Evolutionary conservation across 1,140 invertebrate genomes (phyloP), one percentile per base, ranked within the genome.

Genomic region (Zaprionus vittiger): DNA sequence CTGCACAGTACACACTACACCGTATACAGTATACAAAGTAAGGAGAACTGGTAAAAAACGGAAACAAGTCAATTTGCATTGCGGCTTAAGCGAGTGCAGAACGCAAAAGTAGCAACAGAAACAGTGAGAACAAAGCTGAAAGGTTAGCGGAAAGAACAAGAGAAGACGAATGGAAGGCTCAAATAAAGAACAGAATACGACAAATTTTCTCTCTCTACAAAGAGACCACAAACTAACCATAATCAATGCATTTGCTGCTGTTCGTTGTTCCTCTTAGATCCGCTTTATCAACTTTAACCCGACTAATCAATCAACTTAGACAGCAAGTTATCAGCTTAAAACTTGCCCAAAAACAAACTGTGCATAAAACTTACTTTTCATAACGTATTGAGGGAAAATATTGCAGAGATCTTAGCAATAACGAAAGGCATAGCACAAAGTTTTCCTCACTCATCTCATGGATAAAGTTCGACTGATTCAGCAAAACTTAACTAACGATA

Each of bases 51-150:
- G 41, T 62, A 78, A 77, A 76, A 68, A 83, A 79, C 71, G 84
- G 84, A 87, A 87, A 81, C 84, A 87, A 87, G 84, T 89, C 84
- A 87, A 87, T 87, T 87, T 87, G 84, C 84, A 87, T 84, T 87
- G 84, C 84, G 84, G 84, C 84, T 87, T 89, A 87, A 81, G 73
- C 78, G 83, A 83, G 69, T 75, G 71, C 74, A 78, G 57, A 75
- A 26, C 60, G 38, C 73, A 74, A 65, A 66, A 56, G 65, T 20
- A 59, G n/a, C 44, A 62, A 49, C 66, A 57, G 72, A 17, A 75
- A 60, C 52, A 59, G 60, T 41, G 14, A 52, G 4, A 22, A 12
- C 4, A 52, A 20, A 75, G 63, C 66, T 55, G 61, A 65, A 38
- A 61, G 59, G 52, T 17, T 31, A 5, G 14, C 28, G 59, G 52